Evolutionary conservation across 1,140 invertebrate species (phyloP).

Genomic region (Choristoneura fumiferana): DNA sequence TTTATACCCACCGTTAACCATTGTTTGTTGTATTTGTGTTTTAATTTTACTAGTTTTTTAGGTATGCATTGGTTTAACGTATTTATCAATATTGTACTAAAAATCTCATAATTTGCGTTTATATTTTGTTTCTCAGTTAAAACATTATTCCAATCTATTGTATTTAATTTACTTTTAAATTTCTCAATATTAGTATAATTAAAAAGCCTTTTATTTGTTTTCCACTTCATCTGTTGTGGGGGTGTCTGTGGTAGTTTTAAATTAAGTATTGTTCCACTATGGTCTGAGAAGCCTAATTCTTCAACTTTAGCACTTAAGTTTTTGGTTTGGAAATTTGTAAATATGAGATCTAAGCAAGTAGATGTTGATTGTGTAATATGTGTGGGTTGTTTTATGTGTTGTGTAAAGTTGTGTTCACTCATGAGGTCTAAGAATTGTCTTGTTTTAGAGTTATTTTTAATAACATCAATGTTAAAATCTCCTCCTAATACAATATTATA

Average conservation of each 20-base stretch:
- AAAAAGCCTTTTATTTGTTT: background rate
- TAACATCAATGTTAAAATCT: conserved; percentile 2
- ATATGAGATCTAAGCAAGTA: conserved; percentile 1
- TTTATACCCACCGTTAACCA: background rate
- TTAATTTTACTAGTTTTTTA: background rate
- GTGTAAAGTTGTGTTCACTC: background rate
- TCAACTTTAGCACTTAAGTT: background rate
- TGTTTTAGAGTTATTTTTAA: background rate
- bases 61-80: background rate
- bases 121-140: too few relatives aligned
- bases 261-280: background rate
- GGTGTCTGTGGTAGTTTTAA: background rate
- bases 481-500: conserved; percentile 9
- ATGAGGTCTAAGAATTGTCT: background rate
- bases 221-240: background rate
- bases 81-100: background rate
- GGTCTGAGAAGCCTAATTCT: conserved; percentile 9
- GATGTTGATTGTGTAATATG: too few relatives aligned
- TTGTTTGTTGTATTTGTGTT: background rate
- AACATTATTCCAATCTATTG: too few relatives aligned
- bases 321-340: background rate
- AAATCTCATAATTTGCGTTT: conserved; percentile 2
- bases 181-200: background rate
- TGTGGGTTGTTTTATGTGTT: too few relatives aligned
- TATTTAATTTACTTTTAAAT: background rate